Conservation (phyloP, 2,113 vertebrate species). For the Psittacula cyanocephala region DNA sequence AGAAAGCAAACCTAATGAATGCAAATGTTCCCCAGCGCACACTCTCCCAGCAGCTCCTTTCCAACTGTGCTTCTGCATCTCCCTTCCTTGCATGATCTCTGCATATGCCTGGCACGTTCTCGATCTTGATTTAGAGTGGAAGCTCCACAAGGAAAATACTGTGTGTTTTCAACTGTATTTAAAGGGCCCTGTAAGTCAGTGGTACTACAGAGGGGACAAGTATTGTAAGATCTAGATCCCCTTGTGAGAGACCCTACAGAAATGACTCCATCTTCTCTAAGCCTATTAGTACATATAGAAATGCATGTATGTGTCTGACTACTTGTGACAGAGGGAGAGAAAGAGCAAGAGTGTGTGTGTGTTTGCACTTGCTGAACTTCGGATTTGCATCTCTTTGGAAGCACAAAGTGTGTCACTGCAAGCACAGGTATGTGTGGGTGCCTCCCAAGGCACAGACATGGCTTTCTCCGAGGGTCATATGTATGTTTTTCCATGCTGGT, state of each 20-base stretch:
- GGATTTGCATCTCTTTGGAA: not conserved
- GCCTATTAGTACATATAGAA: fast-evolving
- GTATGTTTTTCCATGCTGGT: not conserved
- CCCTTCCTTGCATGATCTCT: not conserved
- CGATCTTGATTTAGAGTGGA: not conserved
- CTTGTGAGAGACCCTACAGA: not conserved
- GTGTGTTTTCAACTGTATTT: not conserved
- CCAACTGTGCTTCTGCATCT: not conserved
- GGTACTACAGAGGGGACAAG: not conserved
- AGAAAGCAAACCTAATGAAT: not conserved
- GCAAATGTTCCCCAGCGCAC: not conserved
- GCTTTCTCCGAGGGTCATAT: fast-evolving
- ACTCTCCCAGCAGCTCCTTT: not conserved
- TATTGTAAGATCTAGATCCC: fast-evolving
- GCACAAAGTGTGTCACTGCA: not conserved
- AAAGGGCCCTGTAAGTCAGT: not conserved
- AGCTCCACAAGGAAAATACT: not conserved
- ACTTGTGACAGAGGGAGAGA: not conserved
- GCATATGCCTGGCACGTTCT: not conserved
- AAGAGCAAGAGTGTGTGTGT: not conserved
- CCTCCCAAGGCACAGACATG: not conserved
- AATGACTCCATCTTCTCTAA: not conserved
- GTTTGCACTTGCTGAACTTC: not conserved
- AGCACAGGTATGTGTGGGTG: not conserved
- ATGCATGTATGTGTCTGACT: not conserved